A percentile compares a stretch with the other conserved stretches of the same genome.
phyloP scores from a whole-genome alignment of 2,797 vertebrate species.

The Atherinosoma microstoma region DNA sequence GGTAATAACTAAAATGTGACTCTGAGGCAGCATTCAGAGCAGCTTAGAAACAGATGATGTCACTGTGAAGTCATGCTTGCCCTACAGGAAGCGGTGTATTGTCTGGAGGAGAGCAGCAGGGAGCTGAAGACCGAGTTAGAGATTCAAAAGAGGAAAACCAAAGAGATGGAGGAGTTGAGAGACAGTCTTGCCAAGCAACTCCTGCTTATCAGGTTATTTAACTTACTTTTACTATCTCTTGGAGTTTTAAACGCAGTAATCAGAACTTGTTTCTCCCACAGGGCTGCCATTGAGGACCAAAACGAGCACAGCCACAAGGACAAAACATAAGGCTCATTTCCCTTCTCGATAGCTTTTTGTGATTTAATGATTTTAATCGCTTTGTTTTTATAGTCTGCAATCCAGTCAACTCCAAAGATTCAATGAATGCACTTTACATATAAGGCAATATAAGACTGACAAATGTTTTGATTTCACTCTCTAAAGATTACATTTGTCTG shows the following conservation, averaged over 20 bases:
- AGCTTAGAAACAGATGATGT: neutral
- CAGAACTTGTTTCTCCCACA: slow-evolving; percentile 47
- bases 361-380: neutral
- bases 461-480: slow-evolving; percentile 16
- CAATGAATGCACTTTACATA: slow-evolving; percentile 63
- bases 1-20: slow-evolving; percentile 76
- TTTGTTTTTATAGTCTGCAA: slow-evolving; percentile 11
- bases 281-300: slow-evolving; percentile 61
- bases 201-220: slow-evolving; percentile 85
- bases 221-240: neutral
- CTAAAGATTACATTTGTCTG: slow-evolving; percentile 16
- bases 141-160: slow-evolving; percentile 90
- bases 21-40: neutral
- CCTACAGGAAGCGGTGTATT: slow-evolving; percentile 86
- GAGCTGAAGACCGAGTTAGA: slow-evolving; percentile 88
- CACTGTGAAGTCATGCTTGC: neutral
- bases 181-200: slow-evolving; percentile 86
- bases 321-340: slow-evolving; percentile 56
- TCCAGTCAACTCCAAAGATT: slow-evolving; percentile 27
- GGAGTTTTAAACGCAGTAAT: fast-evolving
- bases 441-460: neutral
- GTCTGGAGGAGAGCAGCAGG: slow-evolving; percentile 89
- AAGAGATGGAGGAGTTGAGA: slow-evolving; percentile 87
- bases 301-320: slow-evolving; percentile 40
- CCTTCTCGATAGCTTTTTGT: neutral